Conservation (phyloP, 2,113 vertebrate genomes). For the Aegithalos caudatus region DNA sequence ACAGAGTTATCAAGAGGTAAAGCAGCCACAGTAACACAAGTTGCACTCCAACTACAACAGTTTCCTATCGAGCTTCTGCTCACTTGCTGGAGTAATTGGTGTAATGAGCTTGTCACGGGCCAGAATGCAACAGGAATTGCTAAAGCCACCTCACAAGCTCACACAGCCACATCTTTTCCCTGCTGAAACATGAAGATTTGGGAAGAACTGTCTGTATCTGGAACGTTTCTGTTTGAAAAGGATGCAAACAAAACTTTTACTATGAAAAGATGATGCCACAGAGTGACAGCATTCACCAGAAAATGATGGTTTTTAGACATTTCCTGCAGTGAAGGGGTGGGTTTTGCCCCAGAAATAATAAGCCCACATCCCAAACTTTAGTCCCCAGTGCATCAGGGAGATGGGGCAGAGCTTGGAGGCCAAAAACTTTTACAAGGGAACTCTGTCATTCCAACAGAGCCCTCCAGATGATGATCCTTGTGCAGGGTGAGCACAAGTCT, state of each 20-base stretch:
- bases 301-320: neutral
- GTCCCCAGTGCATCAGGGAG: neutral
- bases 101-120: constrained; percentile 65
- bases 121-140: constrained; percentile 49
- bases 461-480: neutral
- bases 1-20: constrained; percentile 66
- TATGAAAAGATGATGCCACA: neutral
- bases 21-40: constrained; percentile 62
- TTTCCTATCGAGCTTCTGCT: constrained; percentile 61
- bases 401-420: neutral
- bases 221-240: neutral
- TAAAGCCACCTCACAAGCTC: constrained; percentile 30
- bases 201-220: neutral
- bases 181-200: neutral
- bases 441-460: neutral
- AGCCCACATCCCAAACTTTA: fast-evolving
- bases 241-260: neutral
- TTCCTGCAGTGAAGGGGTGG: neutral
- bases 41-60: constrained; percentile 51
- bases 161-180: neutral
- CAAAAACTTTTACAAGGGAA: neutral
- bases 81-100: constrained; percentile 59
- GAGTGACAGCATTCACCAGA: neutral
- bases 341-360: neutral
- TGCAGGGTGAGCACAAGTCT: neutral